Conservation (phyloP, 2,797 vertebrate genomes). For the Cercopithecus neglectus region DNA sequence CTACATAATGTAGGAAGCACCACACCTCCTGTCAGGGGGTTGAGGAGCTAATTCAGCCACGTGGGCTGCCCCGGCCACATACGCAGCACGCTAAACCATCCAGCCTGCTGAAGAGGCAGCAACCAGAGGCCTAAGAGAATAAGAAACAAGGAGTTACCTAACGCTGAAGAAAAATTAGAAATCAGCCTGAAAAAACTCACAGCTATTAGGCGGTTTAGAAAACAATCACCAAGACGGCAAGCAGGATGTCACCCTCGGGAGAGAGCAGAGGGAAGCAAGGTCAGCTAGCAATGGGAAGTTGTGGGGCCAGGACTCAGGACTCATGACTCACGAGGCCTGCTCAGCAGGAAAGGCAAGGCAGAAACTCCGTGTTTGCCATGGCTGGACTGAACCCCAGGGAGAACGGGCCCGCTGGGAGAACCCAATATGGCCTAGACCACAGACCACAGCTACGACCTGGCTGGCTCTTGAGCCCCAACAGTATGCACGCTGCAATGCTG, state of each 20-base stretch:
- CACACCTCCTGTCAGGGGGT: neutral
- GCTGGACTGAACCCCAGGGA: neutral
- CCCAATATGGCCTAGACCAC: neutral
- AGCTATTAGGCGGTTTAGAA: neutral
- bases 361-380: neutral
- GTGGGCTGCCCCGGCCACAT: neutral
- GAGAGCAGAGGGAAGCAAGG: neutral
- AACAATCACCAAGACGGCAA: neutral
- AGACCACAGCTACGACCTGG: neutral
- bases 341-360: neutral
- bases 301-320: neutral
- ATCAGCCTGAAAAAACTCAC: neutral
- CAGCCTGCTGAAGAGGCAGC: neutral
- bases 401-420: neutral
- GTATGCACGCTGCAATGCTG: neutral
- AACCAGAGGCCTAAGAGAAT: neutral
- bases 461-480: neutral
- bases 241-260: neutral
- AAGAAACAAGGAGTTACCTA: neutral
- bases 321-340: neutral
- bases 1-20: neutral
- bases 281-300: neutral
- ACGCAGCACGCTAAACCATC: neutral
- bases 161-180: neutral
- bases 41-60: neutral